These are phyloP conservation scores for Ceyx erithaca DNA, from an alignment of 2,797 vertebrate species.

Conservation along the genomic window DNA sequence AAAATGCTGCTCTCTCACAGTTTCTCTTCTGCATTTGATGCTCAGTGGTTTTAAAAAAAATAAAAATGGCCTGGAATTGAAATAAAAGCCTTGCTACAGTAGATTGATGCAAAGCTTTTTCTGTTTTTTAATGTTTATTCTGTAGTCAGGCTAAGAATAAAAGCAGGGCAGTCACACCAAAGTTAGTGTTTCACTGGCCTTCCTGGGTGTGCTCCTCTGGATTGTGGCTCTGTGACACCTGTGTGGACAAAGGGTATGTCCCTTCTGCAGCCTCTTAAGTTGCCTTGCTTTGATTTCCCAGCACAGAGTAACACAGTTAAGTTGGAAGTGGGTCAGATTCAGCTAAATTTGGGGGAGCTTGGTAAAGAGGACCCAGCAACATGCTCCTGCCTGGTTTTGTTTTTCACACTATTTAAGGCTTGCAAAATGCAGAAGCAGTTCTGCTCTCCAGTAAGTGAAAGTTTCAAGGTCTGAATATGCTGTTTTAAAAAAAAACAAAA, in stretches of 20 bases:
- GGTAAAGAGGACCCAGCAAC: neutral
- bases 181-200: neutral
- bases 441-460: conserved; percentile 10
- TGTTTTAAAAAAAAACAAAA: neutral
- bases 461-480: neutral
- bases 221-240: neutral
- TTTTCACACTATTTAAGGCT: neutral
- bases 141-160: neutral
- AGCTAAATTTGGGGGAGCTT: conserved; percentile 21
- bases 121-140: neutral
- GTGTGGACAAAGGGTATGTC: fast-evolving
- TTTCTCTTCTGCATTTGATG: conserved; percentile 62
- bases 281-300: conserved; percentile 21
- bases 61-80: conserved; percentile 19
- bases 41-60: neutral
- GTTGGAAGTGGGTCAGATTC: conserved; percentile 6
- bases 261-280: neutral
- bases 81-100: neutral
- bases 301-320: neutral
- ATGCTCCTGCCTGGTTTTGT: neutral
- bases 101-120: neutral
- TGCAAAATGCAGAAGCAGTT: neutral
- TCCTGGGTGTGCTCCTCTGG: neutral
- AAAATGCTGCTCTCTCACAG: neutral
- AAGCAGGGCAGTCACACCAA: neutral